Base-by-base conservation (phyloP, 2,113 vertebrate genomes). In the Pseudorectes ferrugineus region DNA sequence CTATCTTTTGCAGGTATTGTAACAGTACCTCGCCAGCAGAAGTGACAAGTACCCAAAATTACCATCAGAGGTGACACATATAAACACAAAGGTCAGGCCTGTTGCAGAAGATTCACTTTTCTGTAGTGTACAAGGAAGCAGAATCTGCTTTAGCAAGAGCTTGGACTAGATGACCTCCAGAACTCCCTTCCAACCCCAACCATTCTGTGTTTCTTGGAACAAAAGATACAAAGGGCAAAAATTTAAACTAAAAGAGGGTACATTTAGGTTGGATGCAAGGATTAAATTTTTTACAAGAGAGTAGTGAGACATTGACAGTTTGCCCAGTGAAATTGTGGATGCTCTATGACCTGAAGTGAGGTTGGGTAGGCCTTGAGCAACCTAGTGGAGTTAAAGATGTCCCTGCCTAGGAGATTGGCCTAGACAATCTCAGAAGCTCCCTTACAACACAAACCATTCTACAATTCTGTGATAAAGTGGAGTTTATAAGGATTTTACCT, bases 1-100 rank as follows among this genome's bases (percentile, higher is more conserved):
- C 3, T 22, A 24, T 33, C 8, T 86, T 84, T 25, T 63, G 35
- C 26, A 84, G 45, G 15, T 76, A 79, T 70, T 93, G 13, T 31
- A 86, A 73, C 2, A 81, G 35, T 38, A 62, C 35, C 42, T 89
- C 86, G 21, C 24, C 25, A 87, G 49, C 0, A 85, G 14, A 87
- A 91, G 22, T 31, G 48, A 72, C 45, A 87, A 79, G 31, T 17
- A 92, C 45, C 33, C 52, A 93, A 59, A 87, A 88, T 59, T 68
- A 59, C 35, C 65, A 82, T 49, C 42, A 85, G 23, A 85, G 24
- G n/a, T 73, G 54, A 49, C 71, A 79, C 11, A 59, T 9, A 74
- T 20, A 71, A 77, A 84, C 40, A 45, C 18, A 67, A 67, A 87
- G 35, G 52, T 52, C 51, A 75, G 28, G 25, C 12, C 6, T 65